Evolutionary conservation across 2,888 invertebrate genomes (phyloP), one percentile per base, ranked within the genome.

Genomic region (Chrysolina haemoptera): DNA sequence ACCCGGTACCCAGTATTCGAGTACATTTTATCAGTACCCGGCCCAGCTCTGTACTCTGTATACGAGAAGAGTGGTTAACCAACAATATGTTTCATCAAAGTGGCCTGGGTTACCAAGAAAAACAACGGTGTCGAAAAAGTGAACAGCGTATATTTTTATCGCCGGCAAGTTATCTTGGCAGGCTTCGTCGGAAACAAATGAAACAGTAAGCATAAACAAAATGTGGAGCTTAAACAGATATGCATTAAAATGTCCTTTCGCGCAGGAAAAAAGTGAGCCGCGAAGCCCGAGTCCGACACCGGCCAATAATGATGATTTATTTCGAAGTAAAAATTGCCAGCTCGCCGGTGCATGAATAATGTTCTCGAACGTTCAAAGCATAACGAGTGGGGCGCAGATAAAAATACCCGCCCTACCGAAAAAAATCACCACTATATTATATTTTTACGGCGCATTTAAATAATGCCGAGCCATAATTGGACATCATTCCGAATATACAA

Each of bases 251-350:
- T 69, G 71, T 71, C 75, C 71, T 74, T 80, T 78, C 77, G 76
- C 74, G 74, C 76, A 71, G 76, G 76, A 78, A 75, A 77, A 79
- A 71, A 73, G 62, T 70, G 77, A 76, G 78, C 77, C 73, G 78
- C 68, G 71, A 59, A 67, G 71, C 70, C 73, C 78, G 74, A 78
- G 81, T 77, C 83, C 78, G 82, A 82, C 84, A 87, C 86, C 85
- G 87, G 88, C 89, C 89, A 89, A 90, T 90, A 90, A 90, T 90
- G 90, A 90, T 90, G 90, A 90, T 90, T 90, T 90, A 90, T 90
- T 86, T 88, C 88, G 78, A 79, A 88, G 88, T 89, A 88, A 89
- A 89, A 90, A 90, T 90, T 89, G 89, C 89, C 88, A 89, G 88
- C 87, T 87, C 88, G 87, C 89, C 87, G 87, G 87, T 88, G 88